Conservation (phyloP, 2,797 vertebrate genomes). For the Poecilia gillii region DNA sequence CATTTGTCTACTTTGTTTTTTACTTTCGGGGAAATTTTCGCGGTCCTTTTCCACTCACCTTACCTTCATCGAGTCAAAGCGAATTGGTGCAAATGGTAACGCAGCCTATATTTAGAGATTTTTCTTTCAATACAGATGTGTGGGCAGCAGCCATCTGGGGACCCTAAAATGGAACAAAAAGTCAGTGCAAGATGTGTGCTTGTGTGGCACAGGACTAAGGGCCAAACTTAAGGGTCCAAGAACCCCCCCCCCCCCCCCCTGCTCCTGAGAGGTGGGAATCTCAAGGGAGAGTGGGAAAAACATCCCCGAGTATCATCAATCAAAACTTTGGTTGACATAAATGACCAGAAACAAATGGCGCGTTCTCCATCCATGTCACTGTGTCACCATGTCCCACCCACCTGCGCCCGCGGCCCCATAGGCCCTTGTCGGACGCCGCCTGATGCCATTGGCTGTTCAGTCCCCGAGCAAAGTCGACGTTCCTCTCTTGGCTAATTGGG, state of each 20-base stretch:
- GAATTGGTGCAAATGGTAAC: conserved; percentile 8
- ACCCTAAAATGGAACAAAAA: conserved; percentile 68
- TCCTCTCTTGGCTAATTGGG: conserved; percentile 74
- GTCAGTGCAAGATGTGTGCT: conserved; percentile 45
- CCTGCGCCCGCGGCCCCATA: conserved; percentile 84
- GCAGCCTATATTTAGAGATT: conserved; percentile 71
- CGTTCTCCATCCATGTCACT: conserved; percentile 77
- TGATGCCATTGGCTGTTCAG: conserved; percentile 73
- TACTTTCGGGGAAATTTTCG: conserved; percentile 55
- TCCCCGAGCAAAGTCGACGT: conserved; percentile 58
- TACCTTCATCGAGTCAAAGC: conserved; percentile 26
- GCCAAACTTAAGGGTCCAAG: conserved; percentile 59
- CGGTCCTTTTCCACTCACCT: conserved; percentile 22
- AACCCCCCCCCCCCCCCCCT: conserved; percentile 50
- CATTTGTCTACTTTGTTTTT: conserved; percentile 62
- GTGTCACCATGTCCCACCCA: conserved; percentile 86
- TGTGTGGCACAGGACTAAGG: conserved; percentile 48
- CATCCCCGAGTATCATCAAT: conserved; percentile 95
- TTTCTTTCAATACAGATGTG: conserved; percentile 88
- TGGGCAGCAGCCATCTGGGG: conserved; percentile 96
- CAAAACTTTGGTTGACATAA: conserved; percentile 91
- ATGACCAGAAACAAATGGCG: conserved; percentile 89
- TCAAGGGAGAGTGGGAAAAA: conserved; percentile 90
- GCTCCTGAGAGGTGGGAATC: conserved; percentile 84
- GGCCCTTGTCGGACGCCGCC: conserved; percentile 57